These are phyloP conservation scores for Buceros bicornis DNA, from an alignment of 2,797 vertebrate genomes.

Conservation along the genomic window DNA sequence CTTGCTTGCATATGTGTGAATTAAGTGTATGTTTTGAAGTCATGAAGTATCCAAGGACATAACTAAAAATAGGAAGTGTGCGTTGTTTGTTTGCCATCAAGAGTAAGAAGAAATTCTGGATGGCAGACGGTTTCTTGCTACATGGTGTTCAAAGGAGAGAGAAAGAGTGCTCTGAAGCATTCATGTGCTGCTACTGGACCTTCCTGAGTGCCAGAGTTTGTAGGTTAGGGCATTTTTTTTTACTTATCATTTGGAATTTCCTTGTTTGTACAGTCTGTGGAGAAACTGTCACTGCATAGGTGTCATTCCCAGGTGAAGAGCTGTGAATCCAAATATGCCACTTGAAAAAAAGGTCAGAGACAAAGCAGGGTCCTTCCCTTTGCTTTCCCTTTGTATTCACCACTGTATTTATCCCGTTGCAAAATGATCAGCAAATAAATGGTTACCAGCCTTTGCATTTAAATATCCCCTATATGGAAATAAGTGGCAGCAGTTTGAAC, in stretches of 20 bases:
- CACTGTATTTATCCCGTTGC: neutral
- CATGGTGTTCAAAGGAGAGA: neutral
- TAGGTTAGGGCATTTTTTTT: neutral
- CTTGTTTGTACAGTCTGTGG: neutral
- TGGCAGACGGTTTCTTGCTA: neutral
- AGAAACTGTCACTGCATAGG: neutral
- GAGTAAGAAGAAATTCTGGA: neutral
- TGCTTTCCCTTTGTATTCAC: neutral
- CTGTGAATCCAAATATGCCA: neutral
- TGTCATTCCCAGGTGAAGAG: neutral
- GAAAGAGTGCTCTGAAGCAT: neutral
- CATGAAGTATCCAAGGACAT: neutral
- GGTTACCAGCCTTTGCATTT: neutral
- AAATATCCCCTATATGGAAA: neutral
- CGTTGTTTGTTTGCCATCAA: conserved; percentile 34
- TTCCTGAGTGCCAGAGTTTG: neutral
- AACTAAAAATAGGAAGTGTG: conserved; percentile 24
- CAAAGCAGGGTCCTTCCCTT: neutral
- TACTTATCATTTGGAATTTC: neutral
- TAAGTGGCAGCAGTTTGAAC: neutral
- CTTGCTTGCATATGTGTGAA: conserved; percentile 43
- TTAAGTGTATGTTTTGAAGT: conserved; percentile 31
- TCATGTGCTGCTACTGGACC: accelerated
- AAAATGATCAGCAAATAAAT: neutral
- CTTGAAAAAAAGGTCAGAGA: neutral